Evolutionary conservation across 2,888 invertebrate species (phyloP).

Genomic region (Aricia artaxerxes): DNA sequence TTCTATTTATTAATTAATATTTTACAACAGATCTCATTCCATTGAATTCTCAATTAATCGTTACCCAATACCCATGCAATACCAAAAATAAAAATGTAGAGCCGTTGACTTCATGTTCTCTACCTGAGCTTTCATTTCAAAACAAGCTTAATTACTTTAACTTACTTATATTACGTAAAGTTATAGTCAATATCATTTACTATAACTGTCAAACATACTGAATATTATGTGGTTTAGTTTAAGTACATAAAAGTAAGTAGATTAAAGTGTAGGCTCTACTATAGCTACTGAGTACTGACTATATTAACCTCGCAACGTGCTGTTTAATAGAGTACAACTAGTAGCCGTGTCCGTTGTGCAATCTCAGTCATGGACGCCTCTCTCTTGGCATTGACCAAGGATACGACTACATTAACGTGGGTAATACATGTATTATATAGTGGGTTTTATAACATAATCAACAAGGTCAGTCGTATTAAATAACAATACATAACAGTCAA

Average conservation of each 20-base stretch:
- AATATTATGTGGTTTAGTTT: too few species aligned
- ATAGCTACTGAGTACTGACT: too few species aligned
- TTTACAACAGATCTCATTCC: background rate
- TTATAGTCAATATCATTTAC: too few species aligned
- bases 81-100: too few species aligned
- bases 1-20: too few species aligned
- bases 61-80: too few species aligned
- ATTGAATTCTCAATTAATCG: too few species aligned
- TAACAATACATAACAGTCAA: background rate
- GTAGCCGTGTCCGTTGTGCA: constrained; percentile 47
- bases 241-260: too few species aligned
- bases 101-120: background rate
- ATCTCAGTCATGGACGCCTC: constrained; percentile 46
- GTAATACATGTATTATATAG: constrained; percentile 7
- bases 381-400: constrained; percentile 77
- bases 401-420: constrained; percentile 36
- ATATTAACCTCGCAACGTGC: constrained; percentile 12
- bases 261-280: constrained; percentile 1
- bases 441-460: constrained; percentile 3
- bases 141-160: too few species aligned
- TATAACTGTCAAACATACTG: too few species aligned
- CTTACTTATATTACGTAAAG: too few species aligned
- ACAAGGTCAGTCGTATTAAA: constrained; percentile 6
- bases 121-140: background rate
- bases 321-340: constrained; percentile 10